Conservation (phyloP, 1,140 invertebrate species). For the Helicoverpa zea region DNA sequence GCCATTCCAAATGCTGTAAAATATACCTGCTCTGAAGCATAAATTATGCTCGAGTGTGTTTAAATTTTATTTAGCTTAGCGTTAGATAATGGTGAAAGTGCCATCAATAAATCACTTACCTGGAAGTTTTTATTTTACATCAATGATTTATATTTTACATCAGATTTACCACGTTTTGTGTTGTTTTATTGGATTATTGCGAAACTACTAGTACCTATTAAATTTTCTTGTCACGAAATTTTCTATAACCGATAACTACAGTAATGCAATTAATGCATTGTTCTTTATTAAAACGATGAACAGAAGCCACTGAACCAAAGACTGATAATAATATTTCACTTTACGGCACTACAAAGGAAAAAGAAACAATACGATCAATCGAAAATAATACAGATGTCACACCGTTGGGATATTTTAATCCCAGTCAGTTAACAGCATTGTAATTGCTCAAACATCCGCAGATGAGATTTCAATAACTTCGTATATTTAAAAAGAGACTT, state of each 20-base stretch:
- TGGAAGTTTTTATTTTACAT: neutral
- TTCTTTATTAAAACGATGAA: neutral
- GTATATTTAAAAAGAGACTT: conserved; percentile 57
- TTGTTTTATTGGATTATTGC: neutral
- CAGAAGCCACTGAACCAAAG: neutral
- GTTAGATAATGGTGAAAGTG: neutral
- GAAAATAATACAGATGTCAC: neutral
- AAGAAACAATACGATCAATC: conserved; percentile 4
- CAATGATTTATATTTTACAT: neutral
- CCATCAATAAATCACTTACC: neutral
- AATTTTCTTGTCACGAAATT: no score
- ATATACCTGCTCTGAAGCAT: neutral
- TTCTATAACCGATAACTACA: no score
- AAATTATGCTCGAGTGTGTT: neutral
- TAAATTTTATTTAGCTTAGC: neutral
- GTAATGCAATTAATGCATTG: no score
- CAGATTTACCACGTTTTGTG: neutral
- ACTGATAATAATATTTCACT: neutral
- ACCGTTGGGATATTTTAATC: conserved; percentile 27
- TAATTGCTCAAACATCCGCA: conserved; percentile 45
- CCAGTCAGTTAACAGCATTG: conserved; percentile 23
- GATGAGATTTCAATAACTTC: conserved; percentile 62
- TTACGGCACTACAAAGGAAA: neutral
- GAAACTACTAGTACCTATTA: neutral
- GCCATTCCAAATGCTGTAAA: conserved; percentile 13